These are phyloP conservation scores for Allolobophora icterica DNA, from an alignment of 2,888 invertebrate species.

Conservation along the genomic window DNA sequence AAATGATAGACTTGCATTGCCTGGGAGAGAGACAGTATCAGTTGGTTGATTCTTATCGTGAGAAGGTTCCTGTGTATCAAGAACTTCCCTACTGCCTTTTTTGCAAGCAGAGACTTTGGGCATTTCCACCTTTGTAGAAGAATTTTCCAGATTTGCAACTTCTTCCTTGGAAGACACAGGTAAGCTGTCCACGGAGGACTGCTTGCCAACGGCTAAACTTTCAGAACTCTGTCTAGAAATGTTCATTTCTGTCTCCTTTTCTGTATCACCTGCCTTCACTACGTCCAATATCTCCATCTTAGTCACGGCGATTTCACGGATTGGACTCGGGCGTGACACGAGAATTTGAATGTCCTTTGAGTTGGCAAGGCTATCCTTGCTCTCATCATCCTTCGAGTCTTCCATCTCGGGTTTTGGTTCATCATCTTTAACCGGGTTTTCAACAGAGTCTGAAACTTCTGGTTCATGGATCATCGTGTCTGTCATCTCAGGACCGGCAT, in stretches of 20 bases:
- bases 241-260: background rate
- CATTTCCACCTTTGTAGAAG: background rate
- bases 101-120: background rate
- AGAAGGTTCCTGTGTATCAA: slow-evolving; percentile 1
- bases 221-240: background rate
- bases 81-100: background rate
- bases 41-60: background rate
- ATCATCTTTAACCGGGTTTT: background rate
- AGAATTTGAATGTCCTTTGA: slow-evolving; percentile 47
- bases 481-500: background rate
- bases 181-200: background rate
- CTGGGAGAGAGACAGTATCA: background rate
- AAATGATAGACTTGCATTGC: background rate
- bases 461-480: background rate
- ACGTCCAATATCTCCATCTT: background rate
- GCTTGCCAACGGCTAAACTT: background rate
- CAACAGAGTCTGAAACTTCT: background rate
- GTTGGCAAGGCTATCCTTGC: background rate
- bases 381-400: slow-evolving; percentile 2
- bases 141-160: background rate
- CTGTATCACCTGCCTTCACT: background rate
- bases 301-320: slow-evolving; percentile 40
- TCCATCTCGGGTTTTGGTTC: background rate
- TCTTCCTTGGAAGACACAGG: background rate
- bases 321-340: slow-evolving; percentile 48